A percentile compares a stretch with the other conserved stretches of the same genome.
Evolutionary conservation across 2,113 vertebrate species (phyloP).

Genomic region (Silurus meridionalis): DNA sequence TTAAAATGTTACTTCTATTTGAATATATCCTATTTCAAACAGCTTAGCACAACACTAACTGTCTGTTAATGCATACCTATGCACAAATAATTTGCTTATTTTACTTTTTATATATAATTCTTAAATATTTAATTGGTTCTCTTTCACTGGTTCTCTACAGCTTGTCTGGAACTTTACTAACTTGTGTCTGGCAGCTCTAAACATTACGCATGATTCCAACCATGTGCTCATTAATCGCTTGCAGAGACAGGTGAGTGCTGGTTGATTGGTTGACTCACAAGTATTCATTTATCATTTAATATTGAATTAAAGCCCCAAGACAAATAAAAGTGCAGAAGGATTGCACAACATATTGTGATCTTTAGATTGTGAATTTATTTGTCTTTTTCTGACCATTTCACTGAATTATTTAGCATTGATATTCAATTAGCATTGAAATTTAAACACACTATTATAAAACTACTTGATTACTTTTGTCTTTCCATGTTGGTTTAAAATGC

Average conservation of each 20-base stretch:
- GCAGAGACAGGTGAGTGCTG: constrained; percentile 81
- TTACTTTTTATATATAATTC: too few relatives aligned
- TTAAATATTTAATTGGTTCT: not conserved
- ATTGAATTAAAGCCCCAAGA: not conserved
- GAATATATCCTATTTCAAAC: too few relatives aligned
- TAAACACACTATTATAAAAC: not conserved
- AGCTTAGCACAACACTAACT: too few relatives aligned
- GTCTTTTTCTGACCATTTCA: not conserved
- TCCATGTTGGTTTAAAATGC: not conserved
- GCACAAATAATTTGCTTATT: too few relatives aligned
- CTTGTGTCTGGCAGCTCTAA: constrained; percentile 84
- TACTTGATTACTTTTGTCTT: not conserved
- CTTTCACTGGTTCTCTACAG: constrained; percentile 53
- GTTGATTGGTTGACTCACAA: not conserved
- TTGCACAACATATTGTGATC: not conserved
- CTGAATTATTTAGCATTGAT: not conserved
- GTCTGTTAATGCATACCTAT: too few relatives aligned
- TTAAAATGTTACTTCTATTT: too few relatives aligned
- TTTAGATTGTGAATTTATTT: not conserved
- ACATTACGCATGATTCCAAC: constrained; percentile 83
- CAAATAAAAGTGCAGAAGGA: not conserved
- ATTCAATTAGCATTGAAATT: not conserved
- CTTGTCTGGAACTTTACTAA: constrained; percentile 80
- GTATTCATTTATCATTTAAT: not conserved
- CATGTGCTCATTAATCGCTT: constrained; percentile 84